Conservation (phyloP, 1,140 invertebrate genomes). For the Drosophila ironensis region DNA sequence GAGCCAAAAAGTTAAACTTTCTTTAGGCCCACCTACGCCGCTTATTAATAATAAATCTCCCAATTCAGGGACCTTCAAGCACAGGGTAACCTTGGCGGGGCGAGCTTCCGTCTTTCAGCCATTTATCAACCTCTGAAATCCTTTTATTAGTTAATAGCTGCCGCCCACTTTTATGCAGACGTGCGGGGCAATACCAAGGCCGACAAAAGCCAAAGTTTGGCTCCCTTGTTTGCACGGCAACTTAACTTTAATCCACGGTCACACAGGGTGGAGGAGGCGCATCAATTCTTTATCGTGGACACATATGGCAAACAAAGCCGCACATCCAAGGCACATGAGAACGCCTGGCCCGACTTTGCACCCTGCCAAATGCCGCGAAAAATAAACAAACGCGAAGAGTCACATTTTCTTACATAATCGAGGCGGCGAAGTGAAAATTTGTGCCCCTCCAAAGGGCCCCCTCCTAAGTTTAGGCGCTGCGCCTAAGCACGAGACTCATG, state of each 20-base stretch:
- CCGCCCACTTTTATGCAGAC: slow-evolving; percentile 18
- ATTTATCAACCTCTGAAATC: slow-evolving; percentile 56
- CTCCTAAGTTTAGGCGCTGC: slow-evolving; percentile 21
- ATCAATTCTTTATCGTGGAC: slow-evolving; percentile 60
- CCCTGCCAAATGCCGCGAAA: not conserved
- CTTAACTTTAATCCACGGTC: slow-evolving; percentile 70
- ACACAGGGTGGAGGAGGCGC: slow-evolving; percentile 14
- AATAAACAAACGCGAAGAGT: slow-evolving; percentile 18
- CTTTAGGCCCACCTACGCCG: too few relatives aligned
- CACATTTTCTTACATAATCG: slow-evolving; percentile 71
- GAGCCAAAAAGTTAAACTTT: too few relatives aligned
- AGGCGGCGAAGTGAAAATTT: slow-evolving; percentile 39
- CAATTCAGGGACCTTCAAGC: too few relatives aligned
- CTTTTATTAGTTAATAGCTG: slow-evolving; percentile 60
- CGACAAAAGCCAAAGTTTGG: slow-evolving; percentile 29
- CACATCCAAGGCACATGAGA: slow-evolving; percentile 50
- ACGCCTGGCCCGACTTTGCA: not conserved
- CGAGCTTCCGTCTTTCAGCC: slow-evolving; percentile 20
- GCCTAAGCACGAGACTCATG: slow-evolving; percentile 74
- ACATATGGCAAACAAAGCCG: slow-evolving; percentile 47
- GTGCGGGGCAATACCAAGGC: slow-evolving; percentile 50
- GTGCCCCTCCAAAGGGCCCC: not conserved
- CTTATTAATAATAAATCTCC: too few relatives aligned
- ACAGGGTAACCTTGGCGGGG: slow-evolving; percentile 19
- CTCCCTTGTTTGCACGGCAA: slow-evolving; percentile 36